Conservation (phyloP, 2,888 invertebrate species). For the Stenoptilia bipunctidactyla region DNA sequence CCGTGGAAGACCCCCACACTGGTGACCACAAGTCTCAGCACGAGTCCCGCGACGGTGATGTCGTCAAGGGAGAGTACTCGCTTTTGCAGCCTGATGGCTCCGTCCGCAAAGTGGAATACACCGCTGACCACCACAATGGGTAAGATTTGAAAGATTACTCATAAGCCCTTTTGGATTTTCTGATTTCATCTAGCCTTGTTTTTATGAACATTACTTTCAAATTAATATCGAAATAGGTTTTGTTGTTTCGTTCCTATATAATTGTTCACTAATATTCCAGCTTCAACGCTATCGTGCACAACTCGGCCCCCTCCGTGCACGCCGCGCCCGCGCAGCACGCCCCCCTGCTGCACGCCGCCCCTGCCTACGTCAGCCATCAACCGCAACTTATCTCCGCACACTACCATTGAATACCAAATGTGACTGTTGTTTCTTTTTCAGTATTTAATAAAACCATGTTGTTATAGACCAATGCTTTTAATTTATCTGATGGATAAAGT, state of each 20-base stretch:
- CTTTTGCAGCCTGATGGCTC: slow-evolving; percentile 72
- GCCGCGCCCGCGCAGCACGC: slow-evolving; percentile 27
- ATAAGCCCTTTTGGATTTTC: too few relatives aligned
- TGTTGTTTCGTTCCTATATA: too few relatives aligned
- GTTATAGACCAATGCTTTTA: too few relatives aligned
- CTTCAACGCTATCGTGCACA: slow-evolving; percentile 58
- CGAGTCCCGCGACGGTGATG: slow-evolving; percentile 68
- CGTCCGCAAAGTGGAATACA: slow-evolving; percentile 70
- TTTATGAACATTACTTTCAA: too few relatives aligned
- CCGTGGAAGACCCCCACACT: slow-evolving; percentile 73
- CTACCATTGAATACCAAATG: slow-evolving; percentile 9
- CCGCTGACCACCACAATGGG: slow-evolving; percentile 71
- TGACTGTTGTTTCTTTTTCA: background rate
- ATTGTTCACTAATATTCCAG: slow-evolving; percentile 22
- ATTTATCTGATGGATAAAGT: too few relatives aligned
- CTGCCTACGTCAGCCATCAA: slow-evolving; percentile 5
- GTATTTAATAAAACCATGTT: background rate
- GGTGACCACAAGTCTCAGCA: slow-evolving; percentile 73
- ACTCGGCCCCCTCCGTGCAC: slow-evolving; percentile 43
- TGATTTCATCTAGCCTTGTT: too few relatives aligned
- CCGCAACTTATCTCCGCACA: slow-evolving; percentile 10
- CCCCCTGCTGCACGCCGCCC: slow-evolving; percentile 22
- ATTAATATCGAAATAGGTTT: too few relatives aligned
- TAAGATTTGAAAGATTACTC: slow-evolving; percentile 22
- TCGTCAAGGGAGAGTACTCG: slow-evolving; percentile 70